Base-by-base conservation (phyloP, 2,888 invertebrate genomes). In the Acrobasis consociella region DNA sequence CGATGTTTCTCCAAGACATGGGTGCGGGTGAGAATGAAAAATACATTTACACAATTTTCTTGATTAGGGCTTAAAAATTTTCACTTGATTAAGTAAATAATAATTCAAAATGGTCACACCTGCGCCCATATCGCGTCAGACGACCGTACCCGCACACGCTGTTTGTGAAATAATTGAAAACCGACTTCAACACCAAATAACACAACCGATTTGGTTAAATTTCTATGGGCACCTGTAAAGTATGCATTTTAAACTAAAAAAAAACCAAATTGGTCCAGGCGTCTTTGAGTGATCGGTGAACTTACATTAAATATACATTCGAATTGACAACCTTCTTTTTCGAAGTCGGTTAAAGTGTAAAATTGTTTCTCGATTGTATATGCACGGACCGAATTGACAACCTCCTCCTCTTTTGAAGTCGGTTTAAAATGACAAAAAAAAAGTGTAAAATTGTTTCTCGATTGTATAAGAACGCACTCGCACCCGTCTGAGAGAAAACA, bases 1-100 rank as follows among this genome's bases (percentile, higher is more conserved):
- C 71, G 62, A 66, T 75, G 76, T 73, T 53, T 58, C 49, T 49
- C 60, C 55, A 64, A 72, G 67, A 70, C 69, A 74, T 82, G 82
- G 85, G 84, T 85, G 85, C 81, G 79, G 85, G 85, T 82, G 80
- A 65, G 67, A 64, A n/a, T 17, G 17, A 42, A 8, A 11, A 17
- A 9, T 17, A 8, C 10, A 8, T 50, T 15, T 49, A n/a, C 15
- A 9, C 8, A 49, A 15, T 15, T n/a, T 10, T 51, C 31, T 51
- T 22, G 3, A 53, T 51, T 51, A 22, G 51, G 51, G 51, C 51
- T 10, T 51, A 9, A 49, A 15, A 49, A 31, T 31, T 0, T 31
- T 2, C 7, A 31, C 7, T 42, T 11, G 42, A 42, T 11, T 31
- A 31, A 16, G 37, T 56, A 49, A 15, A 11, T 49, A 0, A 13